A percentile compares a stretch with the other conserved stretches of the same genome.
Conservation (phyloP, 2,113 vertebrate genomes). For the Porphyrio hochstetteri region DNA sequence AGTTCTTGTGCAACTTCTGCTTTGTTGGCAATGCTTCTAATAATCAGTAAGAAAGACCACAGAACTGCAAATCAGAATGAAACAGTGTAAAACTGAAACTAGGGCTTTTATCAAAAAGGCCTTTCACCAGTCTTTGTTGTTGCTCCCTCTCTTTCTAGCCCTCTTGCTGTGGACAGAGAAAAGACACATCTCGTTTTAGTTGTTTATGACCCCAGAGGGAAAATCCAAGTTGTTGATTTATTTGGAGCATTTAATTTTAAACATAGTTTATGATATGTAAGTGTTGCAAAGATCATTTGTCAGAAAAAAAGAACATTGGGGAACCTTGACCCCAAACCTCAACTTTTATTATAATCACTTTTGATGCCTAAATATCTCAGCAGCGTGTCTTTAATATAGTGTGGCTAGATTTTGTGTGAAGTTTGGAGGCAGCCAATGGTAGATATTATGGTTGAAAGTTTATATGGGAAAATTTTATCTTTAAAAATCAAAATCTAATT, state of each 20-base stretch:
- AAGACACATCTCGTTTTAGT: background rate
- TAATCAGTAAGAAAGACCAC: background rate
- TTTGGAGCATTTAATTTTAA: slow-evolving; percentile 36
- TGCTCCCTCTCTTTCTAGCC: background rate
- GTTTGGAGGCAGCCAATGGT: background rate
- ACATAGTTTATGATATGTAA: slow-evolving; percentile 11
- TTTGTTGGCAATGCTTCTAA: background rate
- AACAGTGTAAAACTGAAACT: background rate
- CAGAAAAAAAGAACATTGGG: background rate
- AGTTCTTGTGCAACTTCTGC: background rate
- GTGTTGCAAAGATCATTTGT: slow-evolving; percentile 14
- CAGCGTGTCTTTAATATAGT: background rate
- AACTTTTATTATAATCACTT: background rate
- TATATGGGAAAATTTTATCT: background rate
- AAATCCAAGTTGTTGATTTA: slow-evolving; percentile 24
- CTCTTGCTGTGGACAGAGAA: background rate
- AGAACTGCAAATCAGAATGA: background rate
- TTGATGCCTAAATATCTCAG: slow-evolving; percentile 3
- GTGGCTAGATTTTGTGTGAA: background rate
- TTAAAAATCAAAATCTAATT: background rate
- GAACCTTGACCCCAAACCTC: slow-evolving; percentile 29
- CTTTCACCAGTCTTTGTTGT: background rate
- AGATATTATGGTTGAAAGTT: background rate
- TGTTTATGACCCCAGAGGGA: background rate
- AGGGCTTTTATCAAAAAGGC: background rate